Base-by-base conservation (phyloP, 2,888 invertebrate species). In the Leptopilina syphax region DNA sequence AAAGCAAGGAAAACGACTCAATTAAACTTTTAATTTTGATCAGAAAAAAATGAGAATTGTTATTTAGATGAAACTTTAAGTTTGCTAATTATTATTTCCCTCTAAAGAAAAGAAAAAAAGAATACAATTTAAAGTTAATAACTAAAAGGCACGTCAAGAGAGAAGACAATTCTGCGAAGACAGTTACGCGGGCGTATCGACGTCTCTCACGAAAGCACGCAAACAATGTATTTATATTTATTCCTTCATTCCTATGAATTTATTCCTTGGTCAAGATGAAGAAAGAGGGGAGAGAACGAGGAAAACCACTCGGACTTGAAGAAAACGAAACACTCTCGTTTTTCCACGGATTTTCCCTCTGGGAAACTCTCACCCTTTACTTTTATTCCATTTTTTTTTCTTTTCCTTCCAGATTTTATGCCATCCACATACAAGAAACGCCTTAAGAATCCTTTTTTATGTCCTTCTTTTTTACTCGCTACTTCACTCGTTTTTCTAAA, bases 201-300 rank as follows among this genome's bases (percentile, higher is more conserved):
- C 76, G 81, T 79, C 80, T 79, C 78, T 82, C 78, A 80, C 81
- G 79, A 79, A 81, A 80, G 78, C 84, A 83, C 82, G 82, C 82
- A 80, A 83, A 81, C 81, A 79, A 82, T 82, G 77, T 81, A 81
- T 80, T 84, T 81, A 83, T 82, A 83, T 82, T 83, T 83, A 84
- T 83, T 81, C 81, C 80, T 82, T 80, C 73, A 81, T 84, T 77
- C 34, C 70, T 77, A 73, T 73, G 70, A 73, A 73, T 73, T 73
- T 73, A 77, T 82, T 81, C 84, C 66, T 77, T 44, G 79, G 76
- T 10, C 77, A 44, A 44, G 50, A 34, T 34, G 34, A 34, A 34
- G 34, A 34, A 34, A 9, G 50, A 12, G 50, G 3, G 10, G 78
- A 79, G 80, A 81, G 47, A 81, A 47, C 77, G 82, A 77, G 77